Evolutionary conservation across 2,113 vertebrate species (phyloP).

Genomic region (Leptosomus discolor): DNA sequence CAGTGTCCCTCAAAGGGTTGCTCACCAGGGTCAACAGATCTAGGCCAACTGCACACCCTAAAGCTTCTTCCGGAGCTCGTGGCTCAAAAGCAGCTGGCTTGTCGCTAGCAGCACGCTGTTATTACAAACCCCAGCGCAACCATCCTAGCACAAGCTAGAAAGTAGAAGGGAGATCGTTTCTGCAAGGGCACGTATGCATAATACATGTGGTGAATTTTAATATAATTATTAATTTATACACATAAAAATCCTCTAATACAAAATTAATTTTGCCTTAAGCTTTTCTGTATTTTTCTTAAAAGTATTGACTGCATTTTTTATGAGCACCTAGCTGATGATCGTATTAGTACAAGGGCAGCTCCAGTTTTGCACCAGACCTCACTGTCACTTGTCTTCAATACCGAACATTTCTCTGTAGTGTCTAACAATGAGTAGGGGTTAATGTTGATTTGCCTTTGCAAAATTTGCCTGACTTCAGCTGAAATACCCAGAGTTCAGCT

Average conservation of each 20-base stretch:
- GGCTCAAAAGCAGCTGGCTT: neutral
- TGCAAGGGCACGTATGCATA: neutral
- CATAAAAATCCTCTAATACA: slow-evolving; percentile 13
- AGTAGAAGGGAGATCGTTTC: neutral
- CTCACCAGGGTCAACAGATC: neutral
- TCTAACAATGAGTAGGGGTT: neutral
- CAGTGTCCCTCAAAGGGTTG: neutral
- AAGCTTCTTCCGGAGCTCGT: neutral
- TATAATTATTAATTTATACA: slow-evolving; percentile 34
- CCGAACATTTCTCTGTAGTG: neutral
- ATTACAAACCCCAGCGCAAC: neutral
- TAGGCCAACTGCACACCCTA: neutral
- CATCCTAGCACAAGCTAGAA: neutral
- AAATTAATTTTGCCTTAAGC: slow-evolving; percentile 46
- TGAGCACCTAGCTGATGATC: neutral
- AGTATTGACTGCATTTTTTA: neutral
- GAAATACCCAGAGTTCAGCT: neutral
- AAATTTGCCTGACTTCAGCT: neutral
- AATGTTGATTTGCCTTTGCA: neutral
- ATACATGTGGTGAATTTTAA: slow-evolving; percentile 21
- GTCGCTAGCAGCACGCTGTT: neutral
- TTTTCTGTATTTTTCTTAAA: slow-evolving; percentile 31
- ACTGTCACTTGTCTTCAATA: neutral
- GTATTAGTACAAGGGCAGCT: neutral
- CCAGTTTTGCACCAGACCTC: neutral